Base-by-base conservation (phyloP, 2,888 invertebrate genomes). In the Chymomyza amoena region DNA sequence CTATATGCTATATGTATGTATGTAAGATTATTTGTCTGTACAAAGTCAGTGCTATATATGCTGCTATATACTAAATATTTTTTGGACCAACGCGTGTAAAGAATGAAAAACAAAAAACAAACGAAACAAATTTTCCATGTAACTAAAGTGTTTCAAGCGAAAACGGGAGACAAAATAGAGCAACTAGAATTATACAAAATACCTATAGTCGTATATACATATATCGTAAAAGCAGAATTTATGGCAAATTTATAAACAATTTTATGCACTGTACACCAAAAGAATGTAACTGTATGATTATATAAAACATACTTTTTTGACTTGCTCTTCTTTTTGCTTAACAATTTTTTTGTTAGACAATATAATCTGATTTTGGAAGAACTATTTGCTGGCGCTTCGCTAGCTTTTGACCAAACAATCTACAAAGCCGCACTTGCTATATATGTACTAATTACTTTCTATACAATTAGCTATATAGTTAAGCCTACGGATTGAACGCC, bases 131-230 rank as follows among this genome's bases (percentile, higher is more conserved):
- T 74, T 75, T 51, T 68, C 75, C 73, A 73, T 68, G 73, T 74
- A 73, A 73, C 73, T 64, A 70, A 74, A 75, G 73, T 64, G 73
- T 73, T 73, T 73, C 75, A 73, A 66, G 68, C 69, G 56, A 63
- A 51, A 50, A 32, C 39, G 13, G 39, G 13, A 13, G 13, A 45
- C 4, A 61, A 63, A 63, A 60, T 63, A 45, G 13, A 45, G 13
- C 39, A 45, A 45, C 39, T 45, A 13, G 63, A 74, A 62, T 62
- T 54, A 74, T 60, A 65, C 36, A 50, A 65, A 64, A n/a, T 16
- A 61, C 50, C 39, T 45, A 45, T 32, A 7, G 32, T 32, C 39
- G 13, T 13, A 45, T 45, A 39, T 10, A 13, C 5, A 9, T 36
- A 64, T 45, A 65, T 65, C 65, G 65, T 69, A 65, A 28, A 61